Conservation (phyloP, 2,888 invertebrate genomes). For the Macrophya alboannulata region DNA sequence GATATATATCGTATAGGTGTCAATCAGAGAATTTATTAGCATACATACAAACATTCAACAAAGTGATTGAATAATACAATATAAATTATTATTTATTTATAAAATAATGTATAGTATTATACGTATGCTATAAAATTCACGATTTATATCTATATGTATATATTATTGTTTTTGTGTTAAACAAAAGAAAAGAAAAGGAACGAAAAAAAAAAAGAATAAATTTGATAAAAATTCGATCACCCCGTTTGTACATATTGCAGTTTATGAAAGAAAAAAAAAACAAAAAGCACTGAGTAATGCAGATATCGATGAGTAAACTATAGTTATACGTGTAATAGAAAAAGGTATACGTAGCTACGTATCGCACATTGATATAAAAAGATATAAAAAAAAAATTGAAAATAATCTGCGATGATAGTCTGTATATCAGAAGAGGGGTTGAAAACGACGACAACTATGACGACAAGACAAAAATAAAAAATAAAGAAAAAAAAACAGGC, state of each 20-base stretch:
- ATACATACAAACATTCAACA: neutral
- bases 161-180: neutral
- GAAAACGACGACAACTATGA: neutral
- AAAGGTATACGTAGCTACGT: neutral
- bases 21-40: neutral
- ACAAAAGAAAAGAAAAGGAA: too few relatives aligned
- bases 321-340: neutral
- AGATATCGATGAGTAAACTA: neutral
- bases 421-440: neutral
- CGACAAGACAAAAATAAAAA: neutral
- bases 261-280: neutral
- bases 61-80: neutral
- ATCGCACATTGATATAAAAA: too few relatives aligned
- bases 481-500: neutral
- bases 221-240: neutral
- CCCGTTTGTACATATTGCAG: neutral
- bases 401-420: neutral
- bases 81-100: neutral
- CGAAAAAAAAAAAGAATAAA: neutral
- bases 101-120: neutral
- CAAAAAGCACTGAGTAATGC: neutral
- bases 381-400: neutral
- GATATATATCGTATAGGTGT: neutral
- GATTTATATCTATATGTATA: neutral
- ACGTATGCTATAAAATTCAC: neutral